phyloP scores from a whole-genome alignment of 2,113 vertebrate genomes.

The Notarius lentiginosus region DNA sequence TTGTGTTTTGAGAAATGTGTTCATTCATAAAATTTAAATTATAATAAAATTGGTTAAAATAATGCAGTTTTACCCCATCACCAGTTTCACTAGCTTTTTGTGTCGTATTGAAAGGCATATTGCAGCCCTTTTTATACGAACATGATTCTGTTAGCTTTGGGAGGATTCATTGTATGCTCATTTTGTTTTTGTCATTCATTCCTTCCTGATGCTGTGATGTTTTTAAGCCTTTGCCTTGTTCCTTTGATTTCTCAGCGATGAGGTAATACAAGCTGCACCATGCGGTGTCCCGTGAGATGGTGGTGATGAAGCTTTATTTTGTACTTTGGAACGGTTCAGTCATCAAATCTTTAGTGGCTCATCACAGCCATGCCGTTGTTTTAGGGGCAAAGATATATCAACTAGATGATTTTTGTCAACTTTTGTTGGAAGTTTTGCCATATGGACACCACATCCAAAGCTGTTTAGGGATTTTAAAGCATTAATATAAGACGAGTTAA shows the following conservation, averaged over 20 bases:
- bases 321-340: background rate
- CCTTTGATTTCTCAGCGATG: background rate
- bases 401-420: background rate
- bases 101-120: background rate
- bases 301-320: slow-evolving; percentile 22
- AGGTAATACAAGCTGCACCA: slow-evolving; percentile 21
- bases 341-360: background rate
- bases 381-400: background rate
- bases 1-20: background rate
- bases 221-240: background rate
- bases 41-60: too few species aligned
- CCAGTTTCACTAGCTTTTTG: background rate
- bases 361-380: background rate
- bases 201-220: slow-evolving; percentile 21
- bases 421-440: background rate
- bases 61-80: background rate
- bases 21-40: background rate
- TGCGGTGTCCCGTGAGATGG: slow-evolving; percentile 3
- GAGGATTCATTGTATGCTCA: background rate
- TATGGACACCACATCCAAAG: background rate
- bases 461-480: background rate
- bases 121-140: background rate
- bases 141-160: background rate
- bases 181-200: slow-evolving; percentile 20
- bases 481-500: background rate